A percentile compares a stretch with the other conserved stretches of the same genome.
phyloP scores from a whole-genome alignment of 2,113 vertebrate genomes.

The Egretta garzetta region DNA sequence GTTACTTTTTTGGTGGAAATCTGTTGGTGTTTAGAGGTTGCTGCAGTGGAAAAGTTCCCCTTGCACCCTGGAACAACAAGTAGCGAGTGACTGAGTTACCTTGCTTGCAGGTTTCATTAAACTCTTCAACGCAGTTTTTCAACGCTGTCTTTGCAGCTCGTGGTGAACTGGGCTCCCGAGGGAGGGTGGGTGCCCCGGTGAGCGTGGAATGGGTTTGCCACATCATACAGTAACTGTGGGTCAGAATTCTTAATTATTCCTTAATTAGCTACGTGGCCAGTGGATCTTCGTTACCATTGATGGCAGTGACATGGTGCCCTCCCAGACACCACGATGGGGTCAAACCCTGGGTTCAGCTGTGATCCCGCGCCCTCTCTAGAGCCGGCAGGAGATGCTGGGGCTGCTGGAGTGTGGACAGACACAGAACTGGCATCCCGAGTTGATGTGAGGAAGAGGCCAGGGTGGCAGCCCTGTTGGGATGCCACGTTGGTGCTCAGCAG shows the following conservation, averaged over 20 bases:
- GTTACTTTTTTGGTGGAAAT: background rate
- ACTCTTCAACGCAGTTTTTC: background rate
- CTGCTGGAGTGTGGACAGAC: rapidly evolving
- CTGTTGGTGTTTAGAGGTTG: background rate
- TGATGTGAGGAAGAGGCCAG: rapidly evolving
- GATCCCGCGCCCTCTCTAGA: background rate
- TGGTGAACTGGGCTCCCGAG: background rate
- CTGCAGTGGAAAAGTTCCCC: background rate
- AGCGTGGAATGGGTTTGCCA: background rate
- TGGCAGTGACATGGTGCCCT: background rate
- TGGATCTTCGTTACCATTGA: background rate
- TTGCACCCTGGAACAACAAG: background rate
- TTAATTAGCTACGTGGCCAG: background rate
- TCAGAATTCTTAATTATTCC: background rate
- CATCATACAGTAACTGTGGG: background rate
- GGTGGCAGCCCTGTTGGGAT: background rate
- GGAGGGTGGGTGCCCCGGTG: background rate
- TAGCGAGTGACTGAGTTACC: background rate
- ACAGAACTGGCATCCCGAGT: no score
- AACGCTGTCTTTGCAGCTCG: background rate
- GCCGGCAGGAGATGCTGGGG: background rate
- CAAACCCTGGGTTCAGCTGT: background rate
- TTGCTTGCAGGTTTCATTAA: background rate
- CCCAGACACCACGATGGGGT: background rate
- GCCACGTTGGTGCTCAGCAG: background rate